Percentiles rank a stretch among this genome's conserved stretches.
Conservation (phyloP, 2,888 invertebrate species). For the Cerastis rubricosa region DNA sequence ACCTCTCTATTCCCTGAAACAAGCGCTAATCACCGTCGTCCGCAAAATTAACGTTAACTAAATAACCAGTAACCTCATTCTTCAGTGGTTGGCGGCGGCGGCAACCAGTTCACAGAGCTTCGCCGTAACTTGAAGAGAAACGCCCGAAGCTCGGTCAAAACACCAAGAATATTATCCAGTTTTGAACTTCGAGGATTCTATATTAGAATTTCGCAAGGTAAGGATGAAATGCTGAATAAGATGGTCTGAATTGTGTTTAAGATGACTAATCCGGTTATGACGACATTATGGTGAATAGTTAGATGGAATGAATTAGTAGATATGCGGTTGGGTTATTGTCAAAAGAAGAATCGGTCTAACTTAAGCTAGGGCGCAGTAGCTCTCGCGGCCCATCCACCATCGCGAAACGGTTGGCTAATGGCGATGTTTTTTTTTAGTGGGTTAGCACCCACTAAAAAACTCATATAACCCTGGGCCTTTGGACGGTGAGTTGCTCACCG, state of each 20-base stretch:
- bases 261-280: background rate
- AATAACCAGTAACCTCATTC: slow-evolving; percentile 46
- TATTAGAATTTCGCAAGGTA: slow-evolving; percentile 91
- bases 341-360: no score
- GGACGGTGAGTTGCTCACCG: no score
- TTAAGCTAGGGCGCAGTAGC: no score
- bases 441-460: no score
- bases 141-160: slow-evolving; percentile 90
- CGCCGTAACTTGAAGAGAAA: slow-evolving; percentile 90
- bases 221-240: slow-evolving; percentile 23
- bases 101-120: slow-evolving; percentile 93
- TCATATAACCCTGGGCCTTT: no score
- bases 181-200: slow-evolving; percentile 92
- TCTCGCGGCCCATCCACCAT: no score
- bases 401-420: no score
- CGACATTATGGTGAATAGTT: background rate
- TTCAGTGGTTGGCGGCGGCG: slow-evolving; percentile 92
- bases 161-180: slow-evolving; percentile 90
- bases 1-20: slow-evolving; percentile 24
- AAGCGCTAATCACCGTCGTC: slow-evolving; percentile 40
- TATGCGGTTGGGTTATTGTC: no score
- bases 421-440: no score
- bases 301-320: no score
- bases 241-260: background rate
- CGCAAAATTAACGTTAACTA: slow-evolving; percentile 38